Conservation (phyloP, 1,140 invertebrate genomes). For the Drosophila insularis region DNA sequence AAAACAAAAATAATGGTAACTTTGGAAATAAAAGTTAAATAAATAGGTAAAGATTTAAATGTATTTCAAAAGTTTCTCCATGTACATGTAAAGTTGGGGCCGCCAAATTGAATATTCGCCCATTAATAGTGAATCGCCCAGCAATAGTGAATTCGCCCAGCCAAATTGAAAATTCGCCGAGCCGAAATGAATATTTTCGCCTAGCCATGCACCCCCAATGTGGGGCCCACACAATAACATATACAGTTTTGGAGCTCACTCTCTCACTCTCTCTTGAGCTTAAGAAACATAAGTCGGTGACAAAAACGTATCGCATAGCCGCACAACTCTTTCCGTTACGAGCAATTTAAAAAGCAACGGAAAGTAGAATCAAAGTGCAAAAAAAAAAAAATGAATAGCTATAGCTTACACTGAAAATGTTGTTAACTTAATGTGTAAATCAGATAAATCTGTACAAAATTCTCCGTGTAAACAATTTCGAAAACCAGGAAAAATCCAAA, state of each 20-base stretch:
- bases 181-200: too few relatives aligned
- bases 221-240: not conserved
- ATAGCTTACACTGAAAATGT: slow-evolving; percentile 55
- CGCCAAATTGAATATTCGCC: too few relatives aligned
- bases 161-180: too few relatives aligned
- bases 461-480: slow-evolving; percentile 34
- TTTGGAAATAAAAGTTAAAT: too few relatives aligned
- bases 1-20: too few relatives aligned
- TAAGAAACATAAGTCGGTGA: not conserved
- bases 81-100: too few relatives aligned
- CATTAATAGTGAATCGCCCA: too few relatives aligned
- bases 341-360: slow-evolving; percentile 33
- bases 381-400: slow-evolving; percentile 16
- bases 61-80: too few relatives aligned
- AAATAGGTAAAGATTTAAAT: too few relatives aligned
- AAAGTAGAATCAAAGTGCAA: slow-evolving; percentile 28
- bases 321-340: slow-evolving; percentile 26
- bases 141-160: too few relatives aligned
- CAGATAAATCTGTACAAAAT: slow-evolving; percentile 31
- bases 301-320: not conserved
- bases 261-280: slow-evolving; percentile 1
- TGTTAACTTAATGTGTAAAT: slow-evolving; percentile 41
- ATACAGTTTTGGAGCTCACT: slow-evolving; percentile 24
- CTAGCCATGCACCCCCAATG: too few relatives aligned
- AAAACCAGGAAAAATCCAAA: slow-evolving; percentile 10